Conservation (phyloP, 35 echinoderm and acorn worm genomes). For the Ptychodera flava region DNA sequence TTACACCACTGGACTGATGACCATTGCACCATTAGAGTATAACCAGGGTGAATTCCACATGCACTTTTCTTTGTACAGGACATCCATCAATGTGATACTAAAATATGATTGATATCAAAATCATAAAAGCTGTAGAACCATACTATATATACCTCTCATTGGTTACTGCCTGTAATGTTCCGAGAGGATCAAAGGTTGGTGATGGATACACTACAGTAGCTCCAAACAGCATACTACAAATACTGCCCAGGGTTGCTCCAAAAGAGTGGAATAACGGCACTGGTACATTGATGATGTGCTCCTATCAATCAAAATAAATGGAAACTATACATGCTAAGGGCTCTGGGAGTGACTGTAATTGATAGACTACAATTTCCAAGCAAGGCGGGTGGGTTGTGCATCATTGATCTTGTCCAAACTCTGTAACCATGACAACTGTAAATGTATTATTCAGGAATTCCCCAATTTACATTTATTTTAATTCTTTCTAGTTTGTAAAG, state of each 20-base stretch:
- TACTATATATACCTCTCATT: slow-evolving; percentile 37
- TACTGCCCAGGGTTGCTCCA: slow-evolving; percentile 53
- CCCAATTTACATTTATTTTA: too few species aligned
- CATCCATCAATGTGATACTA: not conserved
- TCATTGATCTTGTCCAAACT: too few species aligned
- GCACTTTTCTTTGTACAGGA: not conserved
- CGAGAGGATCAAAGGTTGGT: slow-evolving; percentile 59
- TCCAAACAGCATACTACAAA: slow-evolving; percentile 38
- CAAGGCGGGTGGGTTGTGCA: too few species aligned
- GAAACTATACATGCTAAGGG: too few species aligned
- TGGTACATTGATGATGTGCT: slow-evolving; percentile 40
- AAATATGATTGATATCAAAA: not conserved
- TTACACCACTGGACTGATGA: too few species aligned
- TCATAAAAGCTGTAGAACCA: not conserved
- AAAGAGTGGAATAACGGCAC: slow-evolving; percentile 75
- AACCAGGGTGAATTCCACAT: too few species aligned
- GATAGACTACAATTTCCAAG: too few species aligned
- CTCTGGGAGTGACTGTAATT: too few species aligned
- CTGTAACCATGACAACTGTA: too few species aligned
- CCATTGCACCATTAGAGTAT: too few species aligned
- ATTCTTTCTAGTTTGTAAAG: too few species aligned
- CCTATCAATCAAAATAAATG: slow-evolving; percentile 29
- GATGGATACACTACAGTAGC: slow-evolving; percentile 49
- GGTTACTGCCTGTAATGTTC: slow-evolving; percentile 47
- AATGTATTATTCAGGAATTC: too few species aligned